Percentiles rank a stretch among this genome's conserved stretches.
Conservation (phyloP, 2,797 vertebrate species). For the Staurois parvus region DNA sequence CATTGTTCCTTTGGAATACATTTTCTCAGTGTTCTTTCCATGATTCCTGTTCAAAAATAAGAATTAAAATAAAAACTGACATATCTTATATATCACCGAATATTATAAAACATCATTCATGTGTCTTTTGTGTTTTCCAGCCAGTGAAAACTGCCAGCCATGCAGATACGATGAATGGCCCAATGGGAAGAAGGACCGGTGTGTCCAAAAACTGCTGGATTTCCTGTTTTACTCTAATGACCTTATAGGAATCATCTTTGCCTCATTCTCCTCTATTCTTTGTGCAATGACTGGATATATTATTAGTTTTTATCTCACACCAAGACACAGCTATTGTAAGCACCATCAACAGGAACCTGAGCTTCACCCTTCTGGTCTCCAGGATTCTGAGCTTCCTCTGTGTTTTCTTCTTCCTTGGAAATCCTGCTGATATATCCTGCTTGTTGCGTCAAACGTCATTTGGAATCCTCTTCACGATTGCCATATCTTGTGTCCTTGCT, state of each 20-base stretch:
- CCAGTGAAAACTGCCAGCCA: too few relatives aligned
- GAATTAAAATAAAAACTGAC: too few relatives aligned
- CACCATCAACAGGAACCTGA: constrained; percentile 20
- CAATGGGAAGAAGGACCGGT: too few relatives aligned
- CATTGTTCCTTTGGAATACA: too few relatives aligned
- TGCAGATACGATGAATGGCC: too few relatives aligned
- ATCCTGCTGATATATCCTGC: constrained; percentile 14
- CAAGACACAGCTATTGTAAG: constrained; percentile 26
- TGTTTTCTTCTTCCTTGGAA: neutral
- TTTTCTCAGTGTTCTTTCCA: too few relatives aligned
- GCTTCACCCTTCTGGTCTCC: constrained; percentile 40
- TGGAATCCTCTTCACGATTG: constrained; percentile 19
- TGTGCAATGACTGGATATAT: constrained; percentile 9
- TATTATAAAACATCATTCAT: too few relatives aligned
- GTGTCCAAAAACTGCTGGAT: too few relatives aligned
- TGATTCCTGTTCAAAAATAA: too few relatives aligned
- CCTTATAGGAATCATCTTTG: neutral
- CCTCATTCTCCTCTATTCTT: neutral
- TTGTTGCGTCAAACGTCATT: constrained; percentile 21
- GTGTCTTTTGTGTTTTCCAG: too few relatives aligned
- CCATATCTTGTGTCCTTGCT: constrained; percentile 40
- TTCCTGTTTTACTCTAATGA: too few relatives aligned
- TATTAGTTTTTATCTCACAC: constrained; percentile 11
- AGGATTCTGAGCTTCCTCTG: neutral
- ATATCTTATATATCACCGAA: too few relatives aligned